Evolutionary conservation across 2,113 vertebrate species (phyloP), one percentile per base, ranked within the genome.

Genomic region (Chaetodon trifascialis): DNA sequence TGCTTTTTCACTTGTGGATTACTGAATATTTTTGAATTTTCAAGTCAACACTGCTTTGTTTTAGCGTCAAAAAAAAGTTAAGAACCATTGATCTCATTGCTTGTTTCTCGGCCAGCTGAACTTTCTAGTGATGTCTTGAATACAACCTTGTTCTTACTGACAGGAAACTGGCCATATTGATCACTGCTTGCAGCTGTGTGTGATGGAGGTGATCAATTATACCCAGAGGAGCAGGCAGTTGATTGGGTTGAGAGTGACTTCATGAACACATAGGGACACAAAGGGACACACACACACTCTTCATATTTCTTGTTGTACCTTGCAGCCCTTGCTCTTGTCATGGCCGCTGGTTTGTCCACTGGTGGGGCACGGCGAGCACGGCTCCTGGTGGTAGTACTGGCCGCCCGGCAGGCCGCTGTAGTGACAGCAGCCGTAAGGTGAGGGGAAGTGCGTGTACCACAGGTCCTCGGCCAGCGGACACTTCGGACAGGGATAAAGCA

Each of bases 241-340:
- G 14, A 36, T 46, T 66, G 52, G 12, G 12, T 17, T 0, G 7
- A 54, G 23, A 46, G 52, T 64, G 30, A 30, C 60, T 16, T 38
- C 55, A 36, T 73, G 62, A 68, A 55, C 25, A 7, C 59, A 42
- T 19, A 14, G 54, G 51, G 1, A 79, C 51, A 59, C 70, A 76
- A 19, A 71, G 36, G 15, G 2, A 56, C 25, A 40, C 51, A 68
- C 12, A 40, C 38, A 23, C 63, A 17, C 4, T 11, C 36, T 42
- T n/a, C 5, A 1, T 14, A 4, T 68, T 40, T 12, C 36, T 47
- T 38, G 7, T 19, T 55, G 96, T 95, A 99, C 97, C 95, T 97
- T 97, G 92, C 96, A 97, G 70, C 88, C 93, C 30, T 95, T 94
- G 72, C 93, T 96, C 88, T 95, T 95, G 79, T 97, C 97, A 17